Conservation (phyloP, 2,113 vertebrate species). For the Lasiurus cinereus region DNA sequence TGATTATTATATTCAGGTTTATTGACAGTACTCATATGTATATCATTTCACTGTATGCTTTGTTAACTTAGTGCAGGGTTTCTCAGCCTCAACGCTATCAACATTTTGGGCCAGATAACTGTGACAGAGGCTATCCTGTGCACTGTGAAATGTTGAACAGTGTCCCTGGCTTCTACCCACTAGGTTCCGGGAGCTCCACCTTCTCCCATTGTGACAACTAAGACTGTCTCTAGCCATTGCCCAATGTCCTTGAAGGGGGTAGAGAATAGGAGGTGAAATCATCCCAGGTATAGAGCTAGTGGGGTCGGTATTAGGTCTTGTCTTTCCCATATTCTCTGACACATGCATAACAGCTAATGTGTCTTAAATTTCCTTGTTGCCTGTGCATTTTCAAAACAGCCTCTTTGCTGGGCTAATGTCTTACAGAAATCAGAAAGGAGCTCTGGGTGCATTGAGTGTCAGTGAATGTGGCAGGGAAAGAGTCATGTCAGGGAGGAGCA, state of each 20-base stretch:
- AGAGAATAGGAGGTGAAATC: neutral
- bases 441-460: accelerated
- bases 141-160: neutral
- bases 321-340: neutral
- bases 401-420: neutral
- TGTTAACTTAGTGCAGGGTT: neutral
- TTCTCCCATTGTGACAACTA: neutral
- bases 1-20: neutral
- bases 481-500: neutral
- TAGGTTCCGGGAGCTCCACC: neutral
- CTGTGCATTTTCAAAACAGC: neutral
- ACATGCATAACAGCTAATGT: neutral
- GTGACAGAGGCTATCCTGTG: neutral
- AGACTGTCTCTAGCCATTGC: neutral
- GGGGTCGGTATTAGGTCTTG: neutral
- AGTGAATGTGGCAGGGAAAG: neutral
- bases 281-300: neutral
- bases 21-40: neutral
- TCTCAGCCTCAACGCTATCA: neutral
- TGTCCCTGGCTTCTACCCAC: neutral
- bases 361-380: neutral
- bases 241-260: neutral
- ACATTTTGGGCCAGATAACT: neutral
- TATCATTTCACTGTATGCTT: neutral
- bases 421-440: neutral